Percentiles rank a stretch among this genome's conserved stretches.
Evolutionary conservation across 2,797 vertebrate genomes (phyloP).

Genomic region (Limosa lapponica): DNA sequence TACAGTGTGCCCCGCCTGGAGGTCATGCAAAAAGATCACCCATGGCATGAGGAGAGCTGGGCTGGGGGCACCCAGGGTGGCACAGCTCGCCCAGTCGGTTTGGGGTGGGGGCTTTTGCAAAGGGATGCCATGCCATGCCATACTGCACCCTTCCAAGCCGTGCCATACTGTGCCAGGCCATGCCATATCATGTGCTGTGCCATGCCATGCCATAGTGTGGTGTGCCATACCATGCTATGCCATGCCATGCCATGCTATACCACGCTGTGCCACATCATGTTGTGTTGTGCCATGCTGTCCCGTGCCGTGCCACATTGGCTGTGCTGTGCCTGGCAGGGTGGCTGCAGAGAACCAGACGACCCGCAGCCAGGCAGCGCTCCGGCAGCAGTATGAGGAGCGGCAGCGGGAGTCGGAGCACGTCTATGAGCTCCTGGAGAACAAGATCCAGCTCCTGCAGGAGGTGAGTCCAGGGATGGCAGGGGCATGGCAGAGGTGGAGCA

Average conservation of each 20-base stretch:
- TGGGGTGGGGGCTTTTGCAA: not conserved
- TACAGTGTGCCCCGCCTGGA: rapidly evolving
- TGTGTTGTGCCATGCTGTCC: not conserved
- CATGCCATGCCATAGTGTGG: not conserved
- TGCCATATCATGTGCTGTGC: not conserved
- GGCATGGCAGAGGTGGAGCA: rapidly evolving
- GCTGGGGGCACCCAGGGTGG: not conserved
- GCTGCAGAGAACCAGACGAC: slow-evolving; percentile 79
- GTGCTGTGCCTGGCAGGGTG: slow-evolving; percentile 72
- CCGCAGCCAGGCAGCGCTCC: slow-evolving; percentile 84
- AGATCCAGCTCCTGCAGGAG: slow-evolving; percentile 89
- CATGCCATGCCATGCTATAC: rapidly evolving
- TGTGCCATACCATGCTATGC: not conserved
- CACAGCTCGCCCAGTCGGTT: rapidly evolving
- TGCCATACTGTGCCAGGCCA: not conserved
- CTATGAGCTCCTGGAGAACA: slow-evolving; percentile 85
- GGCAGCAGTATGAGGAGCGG: slow-evolving; percentile 79
- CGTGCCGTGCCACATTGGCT: rapidly evolving
- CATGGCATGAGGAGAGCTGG: rapidly evolving
- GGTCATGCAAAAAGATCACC: not conserved
- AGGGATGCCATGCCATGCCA: not conserved
- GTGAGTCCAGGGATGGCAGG: slow-evolving; percentile 47
- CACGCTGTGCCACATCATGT: not conserved
- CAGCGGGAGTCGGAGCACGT: slow-evolving; percentile 86
- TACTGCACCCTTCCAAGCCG: not conserved